phyloP scores from a whole-genome alignment of 2,797 vertebrate genomes.

The Tinamus major region DNA sequence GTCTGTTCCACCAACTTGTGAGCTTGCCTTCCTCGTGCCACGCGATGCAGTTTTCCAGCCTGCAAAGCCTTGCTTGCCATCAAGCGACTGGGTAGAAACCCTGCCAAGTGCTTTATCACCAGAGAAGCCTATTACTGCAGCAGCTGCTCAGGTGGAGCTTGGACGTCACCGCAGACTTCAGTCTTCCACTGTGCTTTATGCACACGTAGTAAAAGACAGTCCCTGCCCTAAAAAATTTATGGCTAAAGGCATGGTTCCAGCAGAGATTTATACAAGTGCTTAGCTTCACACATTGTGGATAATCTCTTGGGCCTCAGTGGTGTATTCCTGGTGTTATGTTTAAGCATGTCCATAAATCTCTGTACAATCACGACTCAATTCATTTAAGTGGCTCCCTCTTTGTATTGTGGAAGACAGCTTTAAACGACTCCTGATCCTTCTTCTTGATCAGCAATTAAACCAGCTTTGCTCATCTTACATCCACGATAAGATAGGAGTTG shows the following conservation, averaged over 20 bases:
- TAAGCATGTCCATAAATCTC: slow-evolving; percentile 14
- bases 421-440: neutral
- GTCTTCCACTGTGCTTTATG: neutral
- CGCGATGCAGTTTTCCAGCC: neutral
- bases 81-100: neutral
- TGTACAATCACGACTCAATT: neutral
- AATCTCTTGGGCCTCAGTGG: neutral
- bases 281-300: neutral
- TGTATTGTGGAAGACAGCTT: accelerated
- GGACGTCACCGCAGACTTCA: neutral
- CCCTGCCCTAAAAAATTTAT: neutral
- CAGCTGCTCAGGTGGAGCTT: neutral
- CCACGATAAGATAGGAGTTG: accelerated
- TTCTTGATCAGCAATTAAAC: neutral
- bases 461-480: neutral
- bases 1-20: neutral
- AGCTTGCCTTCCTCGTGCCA: neutral
- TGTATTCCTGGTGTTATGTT: neutral
- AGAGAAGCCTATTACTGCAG: neutral
- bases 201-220: neutral
- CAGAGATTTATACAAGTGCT: neutral
- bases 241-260: neutral
- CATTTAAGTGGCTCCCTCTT: neutral
- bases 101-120: accelerated
- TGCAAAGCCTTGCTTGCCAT: accelerated